These are phyloP conservation scores for Eudyptes chrysolophus DNA, from an alignment of 2,113 vertebrate genomes.

Conservation along the genomic window DNA sequence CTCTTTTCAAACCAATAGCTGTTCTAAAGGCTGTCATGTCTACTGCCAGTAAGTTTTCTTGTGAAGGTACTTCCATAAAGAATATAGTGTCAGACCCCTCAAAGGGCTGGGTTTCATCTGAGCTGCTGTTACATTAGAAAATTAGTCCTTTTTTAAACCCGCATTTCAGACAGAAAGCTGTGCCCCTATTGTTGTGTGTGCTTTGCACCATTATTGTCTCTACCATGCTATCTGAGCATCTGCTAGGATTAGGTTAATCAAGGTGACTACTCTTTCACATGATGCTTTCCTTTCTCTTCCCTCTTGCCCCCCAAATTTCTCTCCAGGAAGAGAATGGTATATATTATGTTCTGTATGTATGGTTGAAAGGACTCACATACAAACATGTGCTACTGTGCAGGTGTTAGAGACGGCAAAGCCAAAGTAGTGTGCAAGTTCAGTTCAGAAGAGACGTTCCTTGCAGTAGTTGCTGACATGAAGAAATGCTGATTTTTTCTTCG, in stretches of 20 bases:
- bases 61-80: background rate
- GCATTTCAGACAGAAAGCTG: background rate
- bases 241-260: background rate
- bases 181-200: background rate
- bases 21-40: background rate
- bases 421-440: fast-evolving
- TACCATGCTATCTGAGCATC: background rate
- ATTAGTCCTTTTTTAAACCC: background rate
- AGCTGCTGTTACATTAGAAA: background rate
- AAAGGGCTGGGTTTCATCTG: background rate
- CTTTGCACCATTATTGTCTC: background rate
- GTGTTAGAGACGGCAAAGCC: background rate
- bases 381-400: background rate
- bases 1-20: background rate
- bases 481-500: background rate
- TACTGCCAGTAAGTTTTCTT: background rate
- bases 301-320: background rate
- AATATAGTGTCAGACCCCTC: background rate
- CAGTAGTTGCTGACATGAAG: background rate
- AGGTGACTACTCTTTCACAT: background rate
- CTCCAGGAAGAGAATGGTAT: background rate
- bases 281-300: background rate
- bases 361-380: background rate
- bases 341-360: background rate
- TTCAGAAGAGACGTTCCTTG: background rate